Evolutionary conservation across 2,888 invertebrate genomes (phyloP).

Genomic region (Sicus ferrugineus): DNA sequence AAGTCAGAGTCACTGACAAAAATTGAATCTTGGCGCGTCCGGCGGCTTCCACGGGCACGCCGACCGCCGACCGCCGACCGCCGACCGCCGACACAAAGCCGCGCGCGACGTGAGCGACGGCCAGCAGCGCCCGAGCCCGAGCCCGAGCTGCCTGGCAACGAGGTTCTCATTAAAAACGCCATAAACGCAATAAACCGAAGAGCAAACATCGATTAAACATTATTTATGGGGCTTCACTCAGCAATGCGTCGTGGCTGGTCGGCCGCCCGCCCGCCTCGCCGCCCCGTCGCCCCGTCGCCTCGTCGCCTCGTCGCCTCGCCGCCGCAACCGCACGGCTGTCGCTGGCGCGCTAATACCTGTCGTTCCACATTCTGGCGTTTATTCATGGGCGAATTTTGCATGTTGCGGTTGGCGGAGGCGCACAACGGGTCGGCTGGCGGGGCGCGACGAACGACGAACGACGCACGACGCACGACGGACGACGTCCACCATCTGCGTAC

Average conservation of each 20-base stretch:
- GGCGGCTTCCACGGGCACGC: conserved; percentile 42
- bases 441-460: no score
- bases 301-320: not conserved
- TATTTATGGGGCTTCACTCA: conserved; percentile 64
- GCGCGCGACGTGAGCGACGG: conserved; percentile 33
- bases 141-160: conserved; percentile 45
- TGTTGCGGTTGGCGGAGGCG: conserved; percentile 33
- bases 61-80: no score
- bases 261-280: conserved; percentile 10
- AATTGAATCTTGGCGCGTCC: conserved; percentile 42
- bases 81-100: conserved; percentile 33
- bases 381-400: conserved; percentile 42
- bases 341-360: conserved; percentile 9
- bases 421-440: not conserved
- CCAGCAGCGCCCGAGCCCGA: conserved; percentile 39
- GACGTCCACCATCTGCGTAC: no score
- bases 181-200: conserved; percentile 65
- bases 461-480: no score
- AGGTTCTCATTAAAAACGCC: conserved; percentile 64
- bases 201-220: conserved; percentile 65
- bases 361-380: conserved; percentile 36
- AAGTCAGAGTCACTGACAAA: conserved; percentile 61
- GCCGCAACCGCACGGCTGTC: conserved; percentile 21
- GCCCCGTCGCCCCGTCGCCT: no score
- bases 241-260: conserved; percentile 40